Evolutionary conservation across 23 tunicate species (phyloP), one percentile per base, ranked within the genome.

Genomic region (Aplidium turbinatum): DNA sequence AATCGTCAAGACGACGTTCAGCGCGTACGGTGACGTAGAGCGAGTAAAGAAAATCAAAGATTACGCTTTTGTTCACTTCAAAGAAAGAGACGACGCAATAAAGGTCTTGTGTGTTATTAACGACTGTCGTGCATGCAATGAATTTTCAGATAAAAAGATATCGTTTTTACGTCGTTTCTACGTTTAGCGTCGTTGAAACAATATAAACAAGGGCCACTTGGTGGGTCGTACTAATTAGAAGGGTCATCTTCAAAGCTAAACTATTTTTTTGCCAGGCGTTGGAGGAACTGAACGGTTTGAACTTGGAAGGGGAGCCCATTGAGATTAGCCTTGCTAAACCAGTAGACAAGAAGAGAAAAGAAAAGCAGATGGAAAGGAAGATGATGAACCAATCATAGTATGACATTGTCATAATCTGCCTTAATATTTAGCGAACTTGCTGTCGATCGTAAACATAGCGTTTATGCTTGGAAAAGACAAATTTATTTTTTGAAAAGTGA

Each of bases 61-160:
- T 66, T 94, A 94, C 46, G 99, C 99, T 16, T 94, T 94, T 55
- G 95, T 94, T 40, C 99, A 94, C 50, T 94, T 94, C 57, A 82
- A 94, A 70, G 90, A 94, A 29, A 63, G 99, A 22, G 94, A 87
- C 11, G 36, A 85, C 26, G 98, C 98, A 23, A 24, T 78, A 34
- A 93, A 93, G 88, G 98, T 90, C 6, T 66, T n/a, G n/a, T n/a
- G n/a, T n/a, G n/a, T n/a, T n/a, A n/a, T n/a, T n/a, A n/a, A n/a
- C n/a, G n/a, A n/a, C n/a, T n/a, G n/a, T n/a, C n/a, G n/a, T n/a
- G n/a, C n/a, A n/a, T n/a, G n/a, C n/a, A n/a, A n/a, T n/a, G n/a
- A n/a, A n/a, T n/a, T n/a, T n/a, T n/a, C n/a, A n/a, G n/a, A n/a
- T n/a, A n/a, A n/a, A n/a, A n/a, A n/a, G n/a, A n/a, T n/a, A n/a